Conservation (phyloP, 30 jellyfish, hydroid and myxozoan species). For the Aurelia coerulea region DNA sequence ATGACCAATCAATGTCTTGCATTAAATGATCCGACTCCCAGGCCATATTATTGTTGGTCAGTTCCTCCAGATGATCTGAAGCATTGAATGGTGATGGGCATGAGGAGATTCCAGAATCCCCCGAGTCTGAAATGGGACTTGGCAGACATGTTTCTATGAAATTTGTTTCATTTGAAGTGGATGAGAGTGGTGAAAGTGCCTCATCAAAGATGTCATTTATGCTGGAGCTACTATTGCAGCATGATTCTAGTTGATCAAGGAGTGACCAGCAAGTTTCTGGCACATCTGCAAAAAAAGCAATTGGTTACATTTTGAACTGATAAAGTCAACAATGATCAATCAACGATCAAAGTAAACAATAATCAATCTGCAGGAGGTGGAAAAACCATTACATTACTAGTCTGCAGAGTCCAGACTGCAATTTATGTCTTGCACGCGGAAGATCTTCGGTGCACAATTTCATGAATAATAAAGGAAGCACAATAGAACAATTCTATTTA, state of each 20-base stretch:
- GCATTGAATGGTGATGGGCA: slow-evolving; percentile 8
- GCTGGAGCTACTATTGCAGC: neutral
- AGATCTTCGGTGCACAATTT: no score
- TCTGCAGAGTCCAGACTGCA: no score
- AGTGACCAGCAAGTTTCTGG: slow-evolving; percentile 43
- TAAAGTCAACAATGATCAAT: no score
- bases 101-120: slow-evolving; percentile 50
- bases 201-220: slow-evolving; percentile 1
- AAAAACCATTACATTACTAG: no score
- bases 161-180: slow-evolving; percentile 7
- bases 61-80: neutral
- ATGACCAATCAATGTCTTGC: no score
- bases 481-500: no score
- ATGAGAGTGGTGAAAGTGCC: slow-evolving; percentile 30
- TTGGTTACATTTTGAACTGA: no score
- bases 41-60: neutral
- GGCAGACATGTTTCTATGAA: slow-evolving; percentile 11
- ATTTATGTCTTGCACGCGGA: no score
- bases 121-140: slow-evolving; percentile 64
- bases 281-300: neutral
- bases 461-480: no score
- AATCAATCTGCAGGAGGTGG: no score
- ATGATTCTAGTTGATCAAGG: slow-evolving; percentile 14
- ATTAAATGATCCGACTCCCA: neutral
- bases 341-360: no score